A percentile compares a stretch with the other conserved stretches of the same genome.
Evolutionary conservation across 2,888 invertebrate genomes (phyloP).

Genomic region (Ceramica pisi): DNA sequence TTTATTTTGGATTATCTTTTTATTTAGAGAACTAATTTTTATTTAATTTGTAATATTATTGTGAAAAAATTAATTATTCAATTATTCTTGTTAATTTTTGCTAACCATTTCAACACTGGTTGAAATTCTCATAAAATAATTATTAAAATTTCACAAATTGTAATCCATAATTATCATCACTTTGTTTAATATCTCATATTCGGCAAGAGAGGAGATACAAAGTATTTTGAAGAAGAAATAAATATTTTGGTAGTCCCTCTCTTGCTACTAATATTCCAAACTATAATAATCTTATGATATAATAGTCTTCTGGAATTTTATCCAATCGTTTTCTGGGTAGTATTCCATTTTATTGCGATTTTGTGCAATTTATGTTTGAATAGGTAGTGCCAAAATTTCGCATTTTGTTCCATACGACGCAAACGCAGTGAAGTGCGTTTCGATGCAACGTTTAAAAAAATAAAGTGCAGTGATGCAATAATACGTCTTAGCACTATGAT

Average conservation of each 20-base stretch:
- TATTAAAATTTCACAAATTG: slow-evolving; percentile 15
- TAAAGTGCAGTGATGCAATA: no score
- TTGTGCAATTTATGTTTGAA: slow-evolving; percentile 34
- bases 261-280: slow-evolving; percentile 68
- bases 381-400: slow-evolving; percentile 77
- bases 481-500: no score
- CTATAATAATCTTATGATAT: slow-evolving; percentile 29
- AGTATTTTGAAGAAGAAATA: slow-evolving; percentile 78
- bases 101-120: slow-evolving; percentile 17
- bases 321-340: slow-evolving; percentile 11
- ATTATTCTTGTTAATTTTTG: neutral
- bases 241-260: slow-evolving; percentile 78
- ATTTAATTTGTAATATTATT: neutral
- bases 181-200: slow-evolving; percentile 29
- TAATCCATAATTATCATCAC: slow-evolving; percentile 23
- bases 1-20: neutral
- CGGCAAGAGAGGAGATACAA: slow-evolving; percentile 78
- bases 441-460: neutral
- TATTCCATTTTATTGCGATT: slow-evolving; percentile 18
- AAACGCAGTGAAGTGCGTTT: neutral
- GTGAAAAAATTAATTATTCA: neutral
- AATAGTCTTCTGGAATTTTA: slow-evolving; percentile 15
- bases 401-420: slow-evolving; percentile 1
- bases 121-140: slow-evolving; percentile 1
- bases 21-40: neutral